phyloP scores from a whole-genome alignment of 2,888 invertebrate genomes.

The Ischnus inquisitorius region DNA sequence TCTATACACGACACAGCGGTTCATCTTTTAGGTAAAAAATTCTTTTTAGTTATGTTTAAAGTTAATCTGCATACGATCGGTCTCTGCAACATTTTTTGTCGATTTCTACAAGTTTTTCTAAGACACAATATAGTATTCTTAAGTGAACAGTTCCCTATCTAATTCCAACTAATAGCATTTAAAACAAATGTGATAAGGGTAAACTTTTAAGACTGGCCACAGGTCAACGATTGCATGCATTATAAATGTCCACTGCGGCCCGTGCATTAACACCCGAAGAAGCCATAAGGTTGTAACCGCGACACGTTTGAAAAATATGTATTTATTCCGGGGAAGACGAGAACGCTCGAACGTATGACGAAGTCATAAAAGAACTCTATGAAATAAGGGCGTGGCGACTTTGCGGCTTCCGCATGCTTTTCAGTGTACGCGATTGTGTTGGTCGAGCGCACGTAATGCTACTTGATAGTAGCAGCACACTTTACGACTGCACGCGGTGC shows the following conservation, averaged over 20 bases:
- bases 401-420: constrained; percentile 57
- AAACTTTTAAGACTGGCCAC: no score
- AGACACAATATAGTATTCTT: no score
- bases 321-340: constrained; percentile 34
- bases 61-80: no score
- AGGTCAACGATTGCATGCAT: neutral
- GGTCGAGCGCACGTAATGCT: constrained; percentile 38
- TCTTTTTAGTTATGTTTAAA: no score
- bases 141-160: no score
- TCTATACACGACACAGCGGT: no score
- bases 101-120: no score
- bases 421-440: constrained; percentile 13
- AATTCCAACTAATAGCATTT: no score
- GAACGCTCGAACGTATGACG: constrained; percentile 26
- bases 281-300: neutral
- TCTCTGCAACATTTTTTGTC: no score
- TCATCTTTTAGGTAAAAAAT: no score
- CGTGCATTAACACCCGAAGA: neutral
- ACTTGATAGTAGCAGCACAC: constrained; percentile 39
- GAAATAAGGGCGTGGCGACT: constrained; percentile 30
- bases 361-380: constrained; percentile 57
- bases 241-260: neutral
- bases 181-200: no score
- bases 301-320: constrained; percentile 38
- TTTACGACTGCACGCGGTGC: constrained; percentile 24